Base-by-base conservation (phyloP, 2,888 invertebrate species). In the Stramonita haemastoma region DNA sequence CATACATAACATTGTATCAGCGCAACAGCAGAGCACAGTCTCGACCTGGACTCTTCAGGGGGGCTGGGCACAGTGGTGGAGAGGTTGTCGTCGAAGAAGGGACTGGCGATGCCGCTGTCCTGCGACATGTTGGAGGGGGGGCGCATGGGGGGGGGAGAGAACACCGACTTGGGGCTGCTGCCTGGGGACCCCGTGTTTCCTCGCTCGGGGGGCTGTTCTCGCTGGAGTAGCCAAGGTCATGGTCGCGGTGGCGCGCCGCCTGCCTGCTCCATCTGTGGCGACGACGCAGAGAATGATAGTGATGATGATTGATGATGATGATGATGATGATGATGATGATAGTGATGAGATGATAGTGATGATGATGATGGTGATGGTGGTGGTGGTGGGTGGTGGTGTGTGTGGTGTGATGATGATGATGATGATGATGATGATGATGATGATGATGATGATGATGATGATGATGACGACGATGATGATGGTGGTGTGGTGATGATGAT, bases 41-140 rank as follows among this genome's bases (percentile, higher is more conserved):
- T 29, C 32, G 87, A 81, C 88, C 88, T 83, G 60, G 81, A 85
- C 60, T 91, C 92, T 77, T 92, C 91, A 77, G 89, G 84, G 26
- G 92, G 91, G 60, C 92, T 91, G 84, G 87, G 88, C 32, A 91
- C 90, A 90, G 84, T 32, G 46, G 84, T 73, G 56, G 56, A 56
- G 60, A 88, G 57, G 32, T n/a, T n/a, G 15, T 88, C 88, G 26
- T 88, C 88, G 90, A n/a, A 92, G 90, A 86, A 91, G 91, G 89
- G 92, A 60, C 91, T 92, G 84, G 92, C 92, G 66, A 90, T 88
- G 34, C 92, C 92, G 89, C 92, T 92, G 86, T 92, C 92, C 77
- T 89, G 86, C 26, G 91, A 91, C 89, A 88, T 86, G 87, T 90
- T 91, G 56, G 93, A 93, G 8, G 93, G 92, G 32, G 93, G 93